phyloP scores from a whole-genome alignment of 1,140 invertebrate species.

The Gonioctena quinquepunctata region DNA sequence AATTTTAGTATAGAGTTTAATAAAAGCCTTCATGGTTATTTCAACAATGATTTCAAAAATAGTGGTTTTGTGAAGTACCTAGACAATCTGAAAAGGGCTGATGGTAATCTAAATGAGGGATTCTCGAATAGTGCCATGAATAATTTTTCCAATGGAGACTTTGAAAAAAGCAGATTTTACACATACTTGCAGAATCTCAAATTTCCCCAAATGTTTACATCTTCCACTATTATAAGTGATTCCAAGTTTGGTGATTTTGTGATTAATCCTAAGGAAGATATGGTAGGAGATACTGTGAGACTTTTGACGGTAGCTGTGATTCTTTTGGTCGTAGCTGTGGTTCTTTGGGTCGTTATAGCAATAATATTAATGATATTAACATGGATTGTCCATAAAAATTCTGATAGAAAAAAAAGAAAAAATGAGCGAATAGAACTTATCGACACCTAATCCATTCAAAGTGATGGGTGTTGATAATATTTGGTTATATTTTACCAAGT shows the following conservation, averaged over 20 bases:
- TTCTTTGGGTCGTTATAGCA: background rate
- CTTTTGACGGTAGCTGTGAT: background rate
- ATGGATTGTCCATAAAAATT: background rate
- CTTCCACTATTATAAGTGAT: too few species aligned
- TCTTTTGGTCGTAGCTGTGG: background rate
- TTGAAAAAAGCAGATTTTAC: background rate
- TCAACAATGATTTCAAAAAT: background rate
- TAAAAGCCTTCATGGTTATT: background rate
- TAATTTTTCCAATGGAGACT: background rate
- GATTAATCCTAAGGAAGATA: background rate
- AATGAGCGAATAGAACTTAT: background rate
- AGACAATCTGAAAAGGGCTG: background rate
- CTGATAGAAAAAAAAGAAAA: background rate
- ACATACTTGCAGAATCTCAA: background rate
- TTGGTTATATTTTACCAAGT: too few species aligned
- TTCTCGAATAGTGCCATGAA: background rate
- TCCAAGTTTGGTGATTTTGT: background rate
- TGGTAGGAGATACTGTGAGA: background rate
- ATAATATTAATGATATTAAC: background rate
- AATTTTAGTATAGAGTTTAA: slow-evolving; percentile 1
- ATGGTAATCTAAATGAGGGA: background rate
- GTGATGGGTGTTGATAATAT: too few species aligned
- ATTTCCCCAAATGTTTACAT: background rate
- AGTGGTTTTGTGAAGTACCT: slow-evolving; percentile 6
- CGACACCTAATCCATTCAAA: background rate